Evolutionary conservation across 2,888 invertebrate genomes (phyloP), one percentile per base, ranked within the genome.

Genomic region (Timema cristinae): DNA sequence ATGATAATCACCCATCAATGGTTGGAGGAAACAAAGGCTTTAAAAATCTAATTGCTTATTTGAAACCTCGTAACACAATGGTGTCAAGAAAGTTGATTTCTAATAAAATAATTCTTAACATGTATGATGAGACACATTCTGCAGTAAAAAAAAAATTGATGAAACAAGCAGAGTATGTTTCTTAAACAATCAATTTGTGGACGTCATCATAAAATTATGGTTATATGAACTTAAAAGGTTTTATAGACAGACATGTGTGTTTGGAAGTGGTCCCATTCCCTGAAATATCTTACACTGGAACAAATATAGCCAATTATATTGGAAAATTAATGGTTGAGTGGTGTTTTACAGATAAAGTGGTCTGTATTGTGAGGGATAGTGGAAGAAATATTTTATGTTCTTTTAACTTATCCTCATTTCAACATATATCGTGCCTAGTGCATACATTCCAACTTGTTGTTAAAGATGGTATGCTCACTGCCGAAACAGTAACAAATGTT

Each of bases 21-120:
- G 63, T 63, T 10, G 63, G 8, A 13, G 47, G 16, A 63, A 47
- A 63, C 8, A 63, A 63, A 63, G 63, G 63, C 48, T 63, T 63
- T 13, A 32, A 10, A 63, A 47, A 32, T 63, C 63, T 63, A 13
- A 9, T 8, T 47, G 0, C 63, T 47, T 48, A 63, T 47, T 13
- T 32, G 11, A 4, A 63, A 63, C 32, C 16, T 13, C 13, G 63
- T 11, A 16, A 47, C 63, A 63, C 4, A 7, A 63, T 63, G 13
- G 47, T 5, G 2, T 63, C 32, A 32, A 32, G 32, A 7, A 63
- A 63, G 48, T 63, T 11, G 32, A 47, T 47, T 7, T 9, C 47
- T n/a, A 63, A 63, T 48, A 63, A 63, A 47, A 6, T 63, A 47
- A 47, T 63, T 32, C 63, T 7, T 11, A 63, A 13, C 1, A 63